Percentiles rank a stretch among this genome's conserved stretches.
Conservation (phyloP, 2,888 invertebrate species). For the Noctua comes region DNA sequence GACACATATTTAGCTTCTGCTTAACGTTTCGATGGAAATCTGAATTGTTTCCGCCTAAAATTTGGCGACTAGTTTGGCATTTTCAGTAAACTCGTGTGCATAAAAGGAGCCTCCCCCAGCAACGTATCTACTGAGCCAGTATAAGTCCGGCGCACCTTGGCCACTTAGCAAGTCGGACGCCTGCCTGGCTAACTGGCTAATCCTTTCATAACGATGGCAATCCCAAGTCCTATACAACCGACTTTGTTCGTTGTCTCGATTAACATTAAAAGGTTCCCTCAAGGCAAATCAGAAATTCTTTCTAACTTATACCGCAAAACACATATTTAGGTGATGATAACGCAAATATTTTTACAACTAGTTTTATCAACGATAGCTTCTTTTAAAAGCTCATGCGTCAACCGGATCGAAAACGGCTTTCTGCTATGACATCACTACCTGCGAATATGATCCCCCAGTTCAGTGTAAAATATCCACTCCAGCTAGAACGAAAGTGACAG, state of each 20-base stretch:
- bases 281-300: neutral
- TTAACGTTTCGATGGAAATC: neutral
- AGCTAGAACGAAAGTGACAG: conserved; percentile 42
- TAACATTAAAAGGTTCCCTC: neutral
- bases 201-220: neutral
- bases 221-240: neutral
- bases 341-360: neutral
- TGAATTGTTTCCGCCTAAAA: neutral
- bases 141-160: neutral
- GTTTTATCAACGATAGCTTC: neutral
- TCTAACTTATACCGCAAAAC: neutral
- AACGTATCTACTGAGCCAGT: neutral
- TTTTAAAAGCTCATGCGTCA: neutral
- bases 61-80: neutral
- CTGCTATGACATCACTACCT: neutral
- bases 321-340: neutral
- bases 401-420: neutral
- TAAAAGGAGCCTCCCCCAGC: neutral
- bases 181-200: neutral
- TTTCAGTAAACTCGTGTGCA: neutral
- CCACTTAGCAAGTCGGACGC: neutral
- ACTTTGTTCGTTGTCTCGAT: neutral
- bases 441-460: conserved; percentile 12
- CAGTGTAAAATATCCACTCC: conserved; percentile 10
- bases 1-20: neutral